Evolutionary conservation across 1,140 invertebrate genomes (phyloP), one percentile per base, ranked within the genome.

Genomic region (Drosophila pandora): DNA sequence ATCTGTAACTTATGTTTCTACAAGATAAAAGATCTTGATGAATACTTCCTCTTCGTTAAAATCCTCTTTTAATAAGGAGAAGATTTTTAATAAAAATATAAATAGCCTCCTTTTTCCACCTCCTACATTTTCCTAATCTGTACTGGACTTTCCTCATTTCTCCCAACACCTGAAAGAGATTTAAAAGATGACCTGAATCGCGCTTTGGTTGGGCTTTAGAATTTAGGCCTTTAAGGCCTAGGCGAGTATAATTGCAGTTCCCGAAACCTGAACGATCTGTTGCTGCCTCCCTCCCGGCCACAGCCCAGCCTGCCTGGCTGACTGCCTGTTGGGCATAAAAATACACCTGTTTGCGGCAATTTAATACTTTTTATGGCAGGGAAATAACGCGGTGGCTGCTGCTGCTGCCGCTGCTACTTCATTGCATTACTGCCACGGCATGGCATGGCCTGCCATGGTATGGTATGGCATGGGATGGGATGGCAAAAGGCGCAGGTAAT

Each of bases 301-400:
- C 17, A 17, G 17, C 17, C 17, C 17, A 1, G 17, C 17, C 17
- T 34, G 21, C 34, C 32, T 32, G 25, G 25, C 55, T 71, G 47
- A 21, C 57, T 70, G 74, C 72, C 78, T 76, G 76, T 28, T 17
- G 64, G 68, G 81, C 81, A 79, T 78, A 49, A 88, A 88, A 87
- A 88, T 88, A 88, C 83, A 88, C 83, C 83, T 88, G 83, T 88
- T 88, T 88, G 83, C 76, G 55, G 72, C 83, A 88, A 88, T 88
- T 88, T 88, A 88, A 88, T 88, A 88, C 84, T 83, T 88, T 88
- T 78, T 88, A 83, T 70, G 79, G 82, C 82, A 85, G 61, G 81
- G 81, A 74, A 84, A 85, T 84, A 79, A 79, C 61, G 81, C 73
- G 45, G 69, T 64, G 62, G 72, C 50, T 62, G 50, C 49, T 52